Evolutionary conservation across 2,797 vertebrate genomes (phyloP).

Genomic region (Odontamblyopus rebecca): DNA sequence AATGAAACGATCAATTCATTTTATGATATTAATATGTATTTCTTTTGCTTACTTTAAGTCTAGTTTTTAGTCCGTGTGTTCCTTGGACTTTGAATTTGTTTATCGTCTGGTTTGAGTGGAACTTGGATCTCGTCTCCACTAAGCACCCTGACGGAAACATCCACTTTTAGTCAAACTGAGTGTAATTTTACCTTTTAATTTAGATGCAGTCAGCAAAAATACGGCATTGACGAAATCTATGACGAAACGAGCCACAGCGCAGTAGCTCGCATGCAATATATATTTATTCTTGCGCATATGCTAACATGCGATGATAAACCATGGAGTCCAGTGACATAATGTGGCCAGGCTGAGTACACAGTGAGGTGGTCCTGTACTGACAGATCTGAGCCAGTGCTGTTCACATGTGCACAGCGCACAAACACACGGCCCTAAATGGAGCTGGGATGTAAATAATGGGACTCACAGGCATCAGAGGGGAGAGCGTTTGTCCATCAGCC

Average conservation of each 20-base stretch:
- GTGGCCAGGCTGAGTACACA: conserved; percentile 48
- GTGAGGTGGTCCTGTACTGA: conserved; percentile 51
- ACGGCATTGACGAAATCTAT: no score
- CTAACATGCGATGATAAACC: conserved; percentile 17
- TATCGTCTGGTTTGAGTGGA: no score
- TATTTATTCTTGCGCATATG: conserved; percentile 1
- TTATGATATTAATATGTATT: no score
- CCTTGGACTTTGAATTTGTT: no score
- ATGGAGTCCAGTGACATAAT: conserved; percentile 31
- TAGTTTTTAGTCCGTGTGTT: no score
- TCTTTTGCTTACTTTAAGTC: no score
- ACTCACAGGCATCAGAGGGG: conserved; percentile 37
- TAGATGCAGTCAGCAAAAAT: no score
- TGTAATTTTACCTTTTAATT: no score
- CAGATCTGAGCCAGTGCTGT: conserved; percentile 59
- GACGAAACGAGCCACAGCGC: not conserved
- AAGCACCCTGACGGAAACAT: no score
- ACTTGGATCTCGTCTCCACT: no score
- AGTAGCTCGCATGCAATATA: conserved; percentile 5
- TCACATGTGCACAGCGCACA: conserved; percentile 35
- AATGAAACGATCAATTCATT: no score
- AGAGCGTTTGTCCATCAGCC: conserved; percentile 23
- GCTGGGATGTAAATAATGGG: conserved; percentile 59
- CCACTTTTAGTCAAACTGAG: no score
- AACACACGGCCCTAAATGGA: conserved; percentile 54